Percentiles rank a stretch among this genome's conserved stretches.
These are phyloP conservation scores for Rhimphoctona megacephalus DNA, from an alignment of 2,888 invertebrate species.

Conservation along the genomic window DNA sequence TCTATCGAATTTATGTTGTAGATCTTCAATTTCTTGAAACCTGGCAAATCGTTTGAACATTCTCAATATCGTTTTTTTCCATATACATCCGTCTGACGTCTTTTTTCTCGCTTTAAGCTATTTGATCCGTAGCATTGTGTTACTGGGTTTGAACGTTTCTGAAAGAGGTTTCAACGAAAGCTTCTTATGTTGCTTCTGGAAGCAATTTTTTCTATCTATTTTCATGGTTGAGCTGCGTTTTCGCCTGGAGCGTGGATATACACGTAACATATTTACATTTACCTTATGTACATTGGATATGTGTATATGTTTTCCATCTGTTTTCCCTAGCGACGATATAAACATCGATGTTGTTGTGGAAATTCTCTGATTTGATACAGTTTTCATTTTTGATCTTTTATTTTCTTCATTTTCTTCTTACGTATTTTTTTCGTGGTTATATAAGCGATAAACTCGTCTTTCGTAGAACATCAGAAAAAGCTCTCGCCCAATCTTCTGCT, in stretches of 20 bases:
- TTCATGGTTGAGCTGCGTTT: neutral
- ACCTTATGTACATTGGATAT: neutral
- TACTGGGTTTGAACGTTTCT: neutral
- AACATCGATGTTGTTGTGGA: slow-evolving; percentile 41
- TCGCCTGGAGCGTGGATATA: neutral
- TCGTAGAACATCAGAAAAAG: neutral
- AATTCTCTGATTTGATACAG: slow-evolving; percentile 34
- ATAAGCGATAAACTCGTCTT: neutral
- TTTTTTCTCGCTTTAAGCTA: neutral
- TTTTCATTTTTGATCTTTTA: slow-evolving; percentile 19
- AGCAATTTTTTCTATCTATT: slow-evolving; percentile 13
- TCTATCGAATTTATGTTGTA: neutral
- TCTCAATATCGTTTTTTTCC: neutral
- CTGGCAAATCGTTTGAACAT: neutral
- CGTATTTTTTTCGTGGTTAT: neutral
- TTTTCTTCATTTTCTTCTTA: slow-evolving; percentile 1
- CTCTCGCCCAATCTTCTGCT: neutral
- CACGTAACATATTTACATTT: slow-evolving; percentile 6
- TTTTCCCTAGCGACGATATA: slow-evolving; percentile 16
- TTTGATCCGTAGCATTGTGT: neutral
- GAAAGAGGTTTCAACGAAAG: neutral
- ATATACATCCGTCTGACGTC: neutral
- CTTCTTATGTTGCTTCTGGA: neutral
- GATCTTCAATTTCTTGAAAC: neutral
- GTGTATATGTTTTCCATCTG: neutral